phyloP scores from a whole-genome alignment of 2,888 invertebrate genomes.

The Calameuta pallipes region DNA sequence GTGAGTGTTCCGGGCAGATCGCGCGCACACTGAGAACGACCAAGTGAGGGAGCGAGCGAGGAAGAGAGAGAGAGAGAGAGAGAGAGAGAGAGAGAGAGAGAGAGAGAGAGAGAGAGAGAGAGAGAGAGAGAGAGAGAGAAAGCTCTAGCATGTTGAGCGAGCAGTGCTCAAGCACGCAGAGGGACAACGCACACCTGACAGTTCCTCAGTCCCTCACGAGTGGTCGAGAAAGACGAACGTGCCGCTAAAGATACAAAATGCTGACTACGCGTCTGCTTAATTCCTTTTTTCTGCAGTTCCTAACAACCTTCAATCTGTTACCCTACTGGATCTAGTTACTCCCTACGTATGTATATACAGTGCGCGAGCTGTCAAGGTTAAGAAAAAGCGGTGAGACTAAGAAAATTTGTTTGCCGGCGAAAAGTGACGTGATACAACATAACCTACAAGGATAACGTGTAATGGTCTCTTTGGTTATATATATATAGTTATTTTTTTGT shows the following conservation, averaged over 20 bases:
- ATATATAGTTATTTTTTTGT: no score
- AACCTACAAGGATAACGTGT: background rate
- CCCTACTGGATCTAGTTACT: background rate
- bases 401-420: background rate
- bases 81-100: slow-evolving; percentile 4
- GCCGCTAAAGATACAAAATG: background rate
- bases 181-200: slow-evolving; percentile 34
- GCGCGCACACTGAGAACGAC: slow-evolving; percentile 10
- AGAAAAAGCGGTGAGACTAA: background rate
- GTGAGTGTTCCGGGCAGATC: slow-evolving; percentile 21
- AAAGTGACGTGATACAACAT: background rate
- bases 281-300: background rate
- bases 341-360: background rate
- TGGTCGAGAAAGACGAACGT: slow-evolving; percentile 23
- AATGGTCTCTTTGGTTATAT: background rate
- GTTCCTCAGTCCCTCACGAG: slow-evolving; percentile 24
- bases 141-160: slow-evolving; percentile 5
- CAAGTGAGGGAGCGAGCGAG: background rate
- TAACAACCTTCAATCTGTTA: background rate
- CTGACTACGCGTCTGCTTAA: background rate
- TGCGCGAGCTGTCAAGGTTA: background rate
- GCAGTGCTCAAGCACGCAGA: slow-evolving; percentile 16
- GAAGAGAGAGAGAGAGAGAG: slow-evolving; percentile 11
- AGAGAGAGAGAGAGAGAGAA: slow-evolving; percentile 8
- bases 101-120: slow-evolving; percentile 12